A percentile compares a stretch with the other conserved stretches of the same genome.
Conservation (phyloP, 2,888 invertebrate species). For the Catocala sponsa region DNA sequence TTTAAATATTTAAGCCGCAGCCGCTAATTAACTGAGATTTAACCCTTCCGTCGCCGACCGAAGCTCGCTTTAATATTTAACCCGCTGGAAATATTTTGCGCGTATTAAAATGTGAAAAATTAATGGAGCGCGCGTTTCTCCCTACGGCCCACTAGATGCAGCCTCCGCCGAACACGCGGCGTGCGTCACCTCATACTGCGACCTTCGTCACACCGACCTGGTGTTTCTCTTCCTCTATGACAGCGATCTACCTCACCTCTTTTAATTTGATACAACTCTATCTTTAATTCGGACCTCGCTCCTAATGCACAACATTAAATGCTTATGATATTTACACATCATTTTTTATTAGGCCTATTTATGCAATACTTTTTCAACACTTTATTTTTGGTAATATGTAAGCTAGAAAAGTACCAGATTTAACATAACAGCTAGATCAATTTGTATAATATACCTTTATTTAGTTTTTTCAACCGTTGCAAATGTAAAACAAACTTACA, state of each 20-base stretch:
- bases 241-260: neutral
- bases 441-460: too few species aligned
- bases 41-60: slow-evolving; percentile 87
- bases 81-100: slow-evolving; percentile 85
- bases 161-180: slow-evolving; percentile 16
- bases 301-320: neutral
- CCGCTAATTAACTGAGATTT: slow-evolving; percentile 87
- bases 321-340: neutral
- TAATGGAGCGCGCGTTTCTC: slow-evolving; percentile 72
- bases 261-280: neutral
- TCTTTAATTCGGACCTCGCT: slow-evolving; percentile 7
- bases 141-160: slow-evolving; percentile 52
- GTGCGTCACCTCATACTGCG: slow-evolving; percentile 22
- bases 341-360: slow-evolving; percentile 17
- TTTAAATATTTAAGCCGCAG: slow-evolving; percentile 84
- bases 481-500: neutral
- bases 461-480: too few species aligned
- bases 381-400: too few species aligned
- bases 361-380: neutral
- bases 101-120: slow-evolving; percentile 88
- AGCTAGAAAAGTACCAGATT: too few species aligned
- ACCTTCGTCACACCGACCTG: slow-evolving; percentile 41
- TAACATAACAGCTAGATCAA: too few species aligned
- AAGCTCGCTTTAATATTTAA: slow-evolving; percentile 84
- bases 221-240: slow-evolving; percentile 16